Base-by-base conservation (phyloP, 2,888 invertebrate species). In the Lissocephala sabroskyi region DNA sequence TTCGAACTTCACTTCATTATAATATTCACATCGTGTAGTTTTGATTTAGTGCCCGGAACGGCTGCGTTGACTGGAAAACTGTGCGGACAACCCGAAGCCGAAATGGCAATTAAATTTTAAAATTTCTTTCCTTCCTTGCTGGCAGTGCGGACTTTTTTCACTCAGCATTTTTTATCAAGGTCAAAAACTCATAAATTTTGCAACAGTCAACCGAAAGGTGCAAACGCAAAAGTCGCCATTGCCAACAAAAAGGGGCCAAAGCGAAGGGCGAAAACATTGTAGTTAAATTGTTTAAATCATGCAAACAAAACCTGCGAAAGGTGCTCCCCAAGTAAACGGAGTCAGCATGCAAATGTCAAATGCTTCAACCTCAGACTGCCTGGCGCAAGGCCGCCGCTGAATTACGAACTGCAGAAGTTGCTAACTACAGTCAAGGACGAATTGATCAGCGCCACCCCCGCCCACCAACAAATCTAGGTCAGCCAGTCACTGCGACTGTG, bases 251-350 rank as follows among this genome's bases (percentile, higher is more conserved):
- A 67, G 73, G 66, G 64, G 70, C 49, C 61, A 63, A 61, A 56
- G 44, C 30, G 32, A 55, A 64, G 65, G 59, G 60, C 57, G 56
- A 62, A 62, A 43, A 37, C 53, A 48, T 51, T 55, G 49, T 59
- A 54, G 48, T 68, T 67, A 73, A 68, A 68, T 61, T 68, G 61
- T 68, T 63, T 68, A 63, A 68, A 65, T 73, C 66, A 68, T 68
- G 70, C 67, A 73, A 61, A 35, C 35, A 13, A 13, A 32, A 11
- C 11, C 30, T 13, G 11, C n/a, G 11, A 7, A 11, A 56, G 54
- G 56, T 49, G 29, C 41, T 36, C 43, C 62, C 44, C 61, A 41
- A 42, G 63, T 45, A 63, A 58, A 41, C n/a, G n/a, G n/a, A n/a
- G 39, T 30, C 32, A 16, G 32, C 28, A 39, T 37, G 37, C 43